A percentile compares a stretch with the other conserved stretches of the same genome.
phyloP scores from a whole-genome alignment of 2,888 invertebrate species.

The Pimpla rufipes region DNA sequence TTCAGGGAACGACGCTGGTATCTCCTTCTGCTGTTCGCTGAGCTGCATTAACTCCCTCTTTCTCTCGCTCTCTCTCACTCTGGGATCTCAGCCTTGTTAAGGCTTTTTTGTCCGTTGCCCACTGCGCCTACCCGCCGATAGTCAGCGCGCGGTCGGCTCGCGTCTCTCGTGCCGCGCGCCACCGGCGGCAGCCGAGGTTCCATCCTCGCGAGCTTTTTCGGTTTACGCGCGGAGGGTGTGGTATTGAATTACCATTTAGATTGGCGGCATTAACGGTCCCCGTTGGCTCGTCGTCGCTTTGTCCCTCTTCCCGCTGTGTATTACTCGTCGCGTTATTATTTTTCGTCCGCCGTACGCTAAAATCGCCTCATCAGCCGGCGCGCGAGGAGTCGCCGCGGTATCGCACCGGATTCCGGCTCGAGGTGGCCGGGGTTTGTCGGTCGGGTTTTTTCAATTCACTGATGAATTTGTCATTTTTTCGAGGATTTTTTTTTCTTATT shows the following conservation, averaged over 20 bases:
- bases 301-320: slow-evolving; percentile 7
- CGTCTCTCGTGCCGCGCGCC: slow-evolving; percentile 41
- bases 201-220: slow-evolving; percentile 74
- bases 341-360: slow-evolving; percentile 21
- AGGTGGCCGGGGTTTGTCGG: not conserved
- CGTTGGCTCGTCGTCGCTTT: slow-evolving; percentile 7
- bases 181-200: slow-evolving; percentile 65
- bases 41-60: not conserved
- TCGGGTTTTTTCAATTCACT: not conserved
- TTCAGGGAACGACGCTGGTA: not conserved
- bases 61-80: slow-evolving; percentile 10
- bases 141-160: slow-evolving; percentile 43
- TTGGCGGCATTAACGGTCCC: slow-evolving; percentile 75
- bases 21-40: not conserved
- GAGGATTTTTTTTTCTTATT: too few relatives aligned
- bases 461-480: too few relatives aligned
- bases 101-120: slow-evolving; percentile 67
- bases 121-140: slow-evolving; percentile 58
- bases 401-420: not conserved
- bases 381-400: not conserved
- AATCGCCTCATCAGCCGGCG: slow-evolving; percentile 17
- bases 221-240: slow-evolving; percentile 83
- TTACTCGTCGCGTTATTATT: slow-evolving; percentile 44
- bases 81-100: slow-evolving; percentile 71
- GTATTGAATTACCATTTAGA: slow-evolving; percentile 85